Conservation (phyloP, 2,797 vertebrate genomes). For the Manis pentadactyla region DNA sequence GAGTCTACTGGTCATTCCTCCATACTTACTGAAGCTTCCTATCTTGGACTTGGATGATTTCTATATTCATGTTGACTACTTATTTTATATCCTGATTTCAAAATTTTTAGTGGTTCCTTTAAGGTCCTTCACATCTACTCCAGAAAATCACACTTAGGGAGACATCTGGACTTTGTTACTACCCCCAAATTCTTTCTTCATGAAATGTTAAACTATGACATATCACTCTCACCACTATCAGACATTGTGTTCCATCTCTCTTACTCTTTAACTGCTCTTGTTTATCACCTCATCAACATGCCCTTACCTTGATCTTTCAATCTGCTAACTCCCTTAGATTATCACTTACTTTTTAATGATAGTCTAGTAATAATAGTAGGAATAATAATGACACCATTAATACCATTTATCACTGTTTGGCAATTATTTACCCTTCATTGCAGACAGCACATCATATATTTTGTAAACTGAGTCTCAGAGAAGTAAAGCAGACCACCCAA, state of each 20-base stretch:
- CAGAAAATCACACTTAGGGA: neutral
- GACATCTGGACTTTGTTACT: neutral
- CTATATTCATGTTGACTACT: neutral
- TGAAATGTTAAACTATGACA: neutral
- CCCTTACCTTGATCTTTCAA: neutral
- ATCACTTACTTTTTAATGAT: neutral
- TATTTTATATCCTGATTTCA: neutral
- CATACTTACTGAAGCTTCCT: neutral
- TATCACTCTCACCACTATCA: neutral
- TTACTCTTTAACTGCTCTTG: neutral
- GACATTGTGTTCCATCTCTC: neutral
- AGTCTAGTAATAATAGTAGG: neutral
- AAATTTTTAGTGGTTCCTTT: neutral
- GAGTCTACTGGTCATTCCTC: neutral
- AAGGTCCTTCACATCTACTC: neutral
- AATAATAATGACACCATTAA: neutral
- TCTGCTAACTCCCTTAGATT: neutral
- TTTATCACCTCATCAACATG: neutral
- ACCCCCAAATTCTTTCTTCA: neutral
- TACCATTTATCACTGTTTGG: neutral
- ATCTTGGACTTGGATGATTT: neutral
- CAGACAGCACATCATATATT: neutral
- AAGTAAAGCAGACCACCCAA: neutral
- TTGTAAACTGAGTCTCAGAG: neutral
- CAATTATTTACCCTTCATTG: neutral